Evolutionary conservation across 2,113 vertebrate genomes (phyloP), one percentile per base, ranked within the genome.

Genomic region (Cnemophilus loriae): DNA sequence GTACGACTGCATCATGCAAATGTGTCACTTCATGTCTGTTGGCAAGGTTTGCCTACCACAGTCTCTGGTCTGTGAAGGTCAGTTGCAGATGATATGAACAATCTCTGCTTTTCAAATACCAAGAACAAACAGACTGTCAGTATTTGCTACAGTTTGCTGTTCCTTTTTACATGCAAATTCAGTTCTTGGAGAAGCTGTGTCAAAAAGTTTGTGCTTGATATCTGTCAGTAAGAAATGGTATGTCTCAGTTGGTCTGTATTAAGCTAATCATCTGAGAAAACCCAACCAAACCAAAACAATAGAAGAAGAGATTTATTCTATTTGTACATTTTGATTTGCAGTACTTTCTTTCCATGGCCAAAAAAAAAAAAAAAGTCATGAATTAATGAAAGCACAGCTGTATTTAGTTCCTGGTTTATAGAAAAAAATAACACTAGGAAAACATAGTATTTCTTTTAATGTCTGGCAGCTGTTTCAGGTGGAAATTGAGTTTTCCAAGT

Each of bases 401-500:
- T 69, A 90, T 71, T 73, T 82, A 44, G 17, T 88, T 91, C 19
- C 59, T 60, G 41, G 30, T 61, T 88, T 93, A 39, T 22, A 85
- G 53, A 64, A 85, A 85, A 67, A 82, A 44, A 11, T 13, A 82
- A 24, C 16, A 8, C 24, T 47, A 73, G 28, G 60, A 82, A 86
- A 89, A 65, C 5, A 73, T 9, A 76, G n/a, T 82, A 49, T 93
- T 85, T 76, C 19, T 88, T 85, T 92, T 69, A 84, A 87, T 60
- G 10, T 63, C 49, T 88, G 63, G 63, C 75, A 86, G 63, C 74
- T 86, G 74, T 94, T 92, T 95, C 59, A 65, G 55, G 50, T 90
- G 55, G 55, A 95, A 83, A 92, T 92, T 57, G 59, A 77, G 63
- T 83, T 80, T 87, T 95, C 68, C 50, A 65, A 74, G 63, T 70